A percentile compares a stretch with the other conserved stretches of the same genome.
phyloP scores from a whole-genome alignment of 2,797 vertebrate species.

The Danio kyathit region DNA sequence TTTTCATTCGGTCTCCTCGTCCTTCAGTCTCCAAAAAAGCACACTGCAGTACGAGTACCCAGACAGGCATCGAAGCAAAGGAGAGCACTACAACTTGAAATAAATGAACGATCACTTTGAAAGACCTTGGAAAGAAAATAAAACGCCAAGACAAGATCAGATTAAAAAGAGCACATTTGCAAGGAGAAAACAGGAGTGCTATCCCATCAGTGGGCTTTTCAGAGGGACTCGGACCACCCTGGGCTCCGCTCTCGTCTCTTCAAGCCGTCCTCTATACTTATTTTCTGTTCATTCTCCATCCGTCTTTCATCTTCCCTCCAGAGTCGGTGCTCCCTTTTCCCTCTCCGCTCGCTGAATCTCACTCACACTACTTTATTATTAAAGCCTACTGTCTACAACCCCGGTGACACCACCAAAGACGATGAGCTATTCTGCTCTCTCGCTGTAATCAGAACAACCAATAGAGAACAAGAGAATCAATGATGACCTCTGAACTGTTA shows the following conservation, averaged over 20 bases:
- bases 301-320: constrained; percentile 59
- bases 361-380: constrained; percentile 52
- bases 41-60: constrained; percentile 18
- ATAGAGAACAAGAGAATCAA: constrained; percentile 1
- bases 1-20: not conserved
- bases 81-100: constrained; percentile 40
- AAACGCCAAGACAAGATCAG: constrained; percentile 14
- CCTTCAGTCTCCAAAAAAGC: constrained; percentile 1
- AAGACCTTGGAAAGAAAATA: constrained; percentile 45
- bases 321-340: constrained; percentile 39
- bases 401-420: constrained; percentile 39
- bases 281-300: constrained; percentile 42
- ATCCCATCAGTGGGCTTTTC: constrained; percentile 39
- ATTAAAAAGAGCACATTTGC: constrained; percentile 51
- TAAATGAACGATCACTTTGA: constrained; percentile 52
- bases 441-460: constrained; percentile 27
- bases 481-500: not conserved
- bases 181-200: constrained; percentile 35
- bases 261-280: constrained; percentile 35
- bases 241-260: constrained; percentile 41
- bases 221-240: constrained; percentile 48
- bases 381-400: constrained; percentile 54
- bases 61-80: constrained; percentile 16
- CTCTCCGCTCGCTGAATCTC: constrained; percentile 37
- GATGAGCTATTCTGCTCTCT: constrained; percentile 53